Evolutionary conservation across 1,140 invertebrate genomes (phyloP).

Genomic region (Muscidifurax raptorellus): DNA sequence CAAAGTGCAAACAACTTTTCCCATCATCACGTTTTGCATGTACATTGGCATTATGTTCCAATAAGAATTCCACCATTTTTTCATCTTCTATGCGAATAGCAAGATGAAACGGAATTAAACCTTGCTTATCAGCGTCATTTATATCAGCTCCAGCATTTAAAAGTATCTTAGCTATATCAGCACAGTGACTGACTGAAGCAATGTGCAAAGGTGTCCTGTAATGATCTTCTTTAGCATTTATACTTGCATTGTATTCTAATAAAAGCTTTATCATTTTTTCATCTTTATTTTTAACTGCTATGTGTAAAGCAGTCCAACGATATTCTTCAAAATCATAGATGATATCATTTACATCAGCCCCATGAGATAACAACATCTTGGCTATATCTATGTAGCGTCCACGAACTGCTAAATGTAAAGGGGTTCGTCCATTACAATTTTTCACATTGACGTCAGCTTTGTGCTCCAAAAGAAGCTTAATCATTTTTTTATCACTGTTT

Average conservation of each 20-base stretch:
- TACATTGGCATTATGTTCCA: conserved; percentile 35
- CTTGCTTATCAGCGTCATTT: conserved; percentile 35
- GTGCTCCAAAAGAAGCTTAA: conserved; percentile 41
- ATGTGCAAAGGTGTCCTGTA: conserved; percentile 44
- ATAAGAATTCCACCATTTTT: conserved; percentile 44
- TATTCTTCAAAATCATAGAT: conserved; percentile 41
- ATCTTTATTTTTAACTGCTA: conserved; percentile 48
- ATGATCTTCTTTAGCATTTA: conserved; percentile 46
- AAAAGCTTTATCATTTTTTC: conserved; percentile 47
- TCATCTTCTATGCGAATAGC: conserved; percentile 40
- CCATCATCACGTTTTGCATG: conserved; percentile 40
- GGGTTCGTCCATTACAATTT: conserved; percentile 39
- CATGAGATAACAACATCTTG: conserved; percentile 25
- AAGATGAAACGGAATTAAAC: conserved; percentile 38
- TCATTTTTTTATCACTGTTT: conserved; percentile 36
- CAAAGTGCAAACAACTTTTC: conserved; percentile 48
- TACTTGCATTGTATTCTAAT: conserved; percentile 34
- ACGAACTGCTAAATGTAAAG: conserved; percentile 36
- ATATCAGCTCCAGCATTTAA: conserved; percentile 41
- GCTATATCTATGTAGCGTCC: conserved; percentile 34
- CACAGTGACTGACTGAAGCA: conserved; percentile 35
- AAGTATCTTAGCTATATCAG: conserved; percentile 41
- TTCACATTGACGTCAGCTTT: conserved; percentile 44
- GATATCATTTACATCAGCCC: conserved; percentile 46
- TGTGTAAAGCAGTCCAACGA: conserved; percentile 42